Evolutionary conservation across 2,113 vertebrate genomes (phyloP).

Genomic region (Sterrhoptilus dennistouni): DNA sequence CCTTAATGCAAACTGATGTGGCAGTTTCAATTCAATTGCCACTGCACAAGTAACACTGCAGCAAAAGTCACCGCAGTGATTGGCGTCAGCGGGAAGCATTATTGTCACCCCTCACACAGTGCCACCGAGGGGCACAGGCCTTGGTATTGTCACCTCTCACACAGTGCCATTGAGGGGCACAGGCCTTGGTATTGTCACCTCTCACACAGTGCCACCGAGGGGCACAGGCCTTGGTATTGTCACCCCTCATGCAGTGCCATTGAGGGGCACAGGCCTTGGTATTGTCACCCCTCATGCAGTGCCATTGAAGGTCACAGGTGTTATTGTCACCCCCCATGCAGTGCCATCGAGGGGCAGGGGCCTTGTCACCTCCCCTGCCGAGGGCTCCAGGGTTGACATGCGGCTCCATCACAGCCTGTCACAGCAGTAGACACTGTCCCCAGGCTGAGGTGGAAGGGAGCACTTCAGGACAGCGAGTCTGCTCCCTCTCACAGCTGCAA

Average conservation of each 20-base stretch:
- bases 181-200: not conserved
- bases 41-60: not conserved
- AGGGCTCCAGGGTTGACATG: not conserved
- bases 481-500: not conserved
- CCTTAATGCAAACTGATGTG: conserved; percentile 41
- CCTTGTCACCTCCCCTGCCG: rapidly evolving
- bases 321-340: not conserved
- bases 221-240: not conserved
- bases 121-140: not conserved
- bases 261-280: rapidly evolving
- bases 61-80: not conserved
- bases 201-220: not conserved
- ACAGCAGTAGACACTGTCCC: not conserved
- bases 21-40: conserved; percentile 41
- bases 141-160: not conserved
- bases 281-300: not conserved
- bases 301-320: not conserved
- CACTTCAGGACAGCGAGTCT: not conserved
- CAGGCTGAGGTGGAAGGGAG: not conserved
- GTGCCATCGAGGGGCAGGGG: not conserved
- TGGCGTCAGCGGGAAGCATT: not conserved
- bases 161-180: not conserved
- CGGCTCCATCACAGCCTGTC: not conserved
- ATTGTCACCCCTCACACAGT: not conserved
- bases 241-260: not conserved